Evolutionary conservation across 2,113 vertebrate genomes (phyloP).

Genomic region (Melanotaenia duboulayi): DNA sequence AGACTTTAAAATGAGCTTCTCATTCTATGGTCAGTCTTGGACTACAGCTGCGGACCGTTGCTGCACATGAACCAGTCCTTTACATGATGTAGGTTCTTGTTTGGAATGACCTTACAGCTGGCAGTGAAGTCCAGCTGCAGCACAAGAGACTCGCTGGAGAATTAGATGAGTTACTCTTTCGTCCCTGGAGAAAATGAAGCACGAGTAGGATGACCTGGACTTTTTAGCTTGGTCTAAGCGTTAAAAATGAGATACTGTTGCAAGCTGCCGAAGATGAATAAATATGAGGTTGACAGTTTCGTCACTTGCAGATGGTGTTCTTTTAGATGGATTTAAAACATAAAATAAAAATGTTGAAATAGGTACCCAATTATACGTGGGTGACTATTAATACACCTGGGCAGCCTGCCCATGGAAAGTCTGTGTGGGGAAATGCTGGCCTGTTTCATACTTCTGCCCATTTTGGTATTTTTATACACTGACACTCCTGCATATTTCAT

Average conservation of each 20-base stretch:
- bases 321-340: neutral
- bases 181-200: no score
- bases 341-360: neutral
- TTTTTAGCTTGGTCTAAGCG: no score
- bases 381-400: neutral
- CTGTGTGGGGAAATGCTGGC: neutral
- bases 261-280: no score
- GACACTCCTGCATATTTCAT: constrained; percentile 1
- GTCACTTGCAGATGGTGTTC: neutral
- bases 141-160: neutral
- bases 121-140: neutral
- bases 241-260: no score
- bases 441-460: neutral
- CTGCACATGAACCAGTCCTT: neutral
- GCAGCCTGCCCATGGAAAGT: neutral
- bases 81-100: neutral
- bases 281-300: no score
- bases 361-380: neutral
- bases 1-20: no score
- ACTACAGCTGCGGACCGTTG: neutral
- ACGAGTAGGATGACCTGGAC: no score
- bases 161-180: no score
- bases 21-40: neutral
- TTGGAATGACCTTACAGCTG: neutral
- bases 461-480: neutral